Evolutionary conservation across 2,888 invertebrate species (phyloP).

Genomic region (Dolichomitus sp.): DNA sequence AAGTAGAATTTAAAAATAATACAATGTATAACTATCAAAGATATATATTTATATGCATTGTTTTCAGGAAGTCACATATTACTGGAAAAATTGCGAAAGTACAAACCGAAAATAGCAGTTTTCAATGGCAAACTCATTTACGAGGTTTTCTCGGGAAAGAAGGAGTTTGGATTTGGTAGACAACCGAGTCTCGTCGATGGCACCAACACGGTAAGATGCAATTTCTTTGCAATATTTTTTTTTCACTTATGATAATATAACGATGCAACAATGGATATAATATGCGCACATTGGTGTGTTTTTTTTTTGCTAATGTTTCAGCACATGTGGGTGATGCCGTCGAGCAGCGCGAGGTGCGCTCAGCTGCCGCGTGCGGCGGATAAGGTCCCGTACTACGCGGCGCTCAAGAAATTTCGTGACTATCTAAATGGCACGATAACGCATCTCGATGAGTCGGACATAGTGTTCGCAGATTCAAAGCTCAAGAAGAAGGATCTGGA

Average conservation of each 20-base stretch:
- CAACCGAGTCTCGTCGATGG: conserved; percentile 98
- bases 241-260: not conserved
- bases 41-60: not conserved
- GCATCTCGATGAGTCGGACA: conserved; percentile 95
- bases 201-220: conserved; percentile 94
- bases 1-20: too few species aligned
- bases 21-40: conserved; percentile 28
- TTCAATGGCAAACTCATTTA: conserved; percentile 99
- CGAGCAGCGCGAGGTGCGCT: conserved; percentile 98
- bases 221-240: not conserved
- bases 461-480: conserved; percentile 93
- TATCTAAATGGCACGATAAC: conserved; percentile 95
- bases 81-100: conserved; percentile 95
- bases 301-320: conserved; percentile 83
- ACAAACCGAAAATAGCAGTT: conserved; percentile 98
- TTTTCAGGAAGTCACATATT: conserved; percentile 92
- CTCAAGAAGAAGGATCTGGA: conserved; percentile 87
- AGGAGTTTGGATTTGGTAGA: conserved; percentile 98
- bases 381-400: conserved; percentile 99
- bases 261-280: not conserved
- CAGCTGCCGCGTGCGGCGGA: conserved; percentile 99
- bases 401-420: conserved; percentile 98
- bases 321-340: conserved; percentile 99
- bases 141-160: conserved; percentile 98
- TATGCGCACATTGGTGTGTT: not conserved